Evolutionary conservation across 2,888 invertebrate genomes (phyloP).

Genomic region (Alitta virens): DNA sequence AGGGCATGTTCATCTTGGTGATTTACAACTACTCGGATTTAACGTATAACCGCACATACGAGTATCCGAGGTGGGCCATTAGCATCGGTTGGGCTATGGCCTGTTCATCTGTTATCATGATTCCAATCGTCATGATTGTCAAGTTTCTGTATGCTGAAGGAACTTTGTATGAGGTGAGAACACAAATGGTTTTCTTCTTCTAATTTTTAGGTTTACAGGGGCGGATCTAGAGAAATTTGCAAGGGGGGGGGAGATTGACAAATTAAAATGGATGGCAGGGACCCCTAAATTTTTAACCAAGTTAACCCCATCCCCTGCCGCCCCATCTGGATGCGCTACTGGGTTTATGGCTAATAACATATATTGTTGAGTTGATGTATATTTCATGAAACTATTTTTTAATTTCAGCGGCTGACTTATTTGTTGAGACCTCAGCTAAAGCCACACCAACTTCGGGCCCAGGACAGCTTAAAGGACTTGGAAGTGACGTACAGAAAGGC

Average conservation of each 20-base stretch:
- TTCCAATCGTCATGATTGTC: slow-evolving; percentile 24
- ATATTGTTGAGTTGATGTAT: no score
- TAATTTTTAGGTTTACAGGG: no score
- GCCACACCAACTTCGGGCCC: slow-evolving; percentile 17
- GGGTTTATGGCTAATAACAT: no score
- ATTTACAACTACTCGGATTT: slow-evolving; percentile 49
- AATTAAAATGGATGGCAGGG: no score
- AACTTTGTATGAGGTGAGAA: slow-evolving; percentile 16
- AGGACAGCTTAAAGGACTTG: slow-evolving; percentile 15
- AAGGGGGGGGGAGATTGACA: no score
- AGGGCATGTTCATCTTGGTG: slow-evolving; percentile 49
- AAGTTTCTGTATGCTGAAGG: slow-evolving; percentile 17
- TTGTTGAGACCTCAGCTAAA: slow-evolving; percentile 15
- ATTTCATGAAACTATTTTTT: no score
- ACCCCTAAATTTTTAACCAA: no score
- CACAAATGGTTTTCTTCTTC: no score
- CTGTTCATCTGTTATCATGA: slow-evolving; percentile 21
- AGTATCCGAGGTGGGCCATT: slow-evolving; percentile 59
- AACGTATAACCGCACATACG: slow-evolving; percentile 52
- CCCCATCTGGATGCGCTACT: no score
- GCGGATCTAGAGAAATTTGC: no score
- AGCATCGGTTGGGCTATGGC: slow-evolving; percentile 44
- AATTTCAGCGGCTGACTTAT: slow-evolving; percentile 4
- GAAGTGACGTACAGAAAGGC: not conserved
- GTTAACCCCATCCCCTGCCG: no score